Evolutionary conservation across 2,888 invertebrate species (phyloP).

Genomic region (Sinhomidia bicolor): DNA sequence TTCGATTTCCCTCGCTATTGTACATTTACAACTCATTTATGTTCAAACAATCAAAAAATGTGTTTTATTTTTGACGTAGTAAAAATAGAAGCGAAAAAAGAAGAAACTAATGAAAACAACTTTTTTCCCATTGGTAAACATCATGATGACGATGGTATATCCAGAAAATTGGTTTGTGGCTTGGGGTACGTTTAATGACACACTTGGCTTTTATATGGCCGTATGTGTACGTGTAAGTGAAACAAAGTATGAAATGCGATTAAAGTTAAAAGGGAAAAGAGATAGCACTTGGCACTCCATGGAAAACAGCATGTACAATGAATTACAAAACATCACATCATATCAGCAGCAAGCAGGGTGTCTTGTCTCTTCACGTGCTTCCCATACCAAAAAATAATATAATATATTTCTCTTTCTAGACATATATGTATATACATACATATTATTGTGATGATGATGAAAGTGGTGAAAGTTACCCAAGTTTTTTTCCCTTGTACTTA

Average conservation of each 20-base stretch:
- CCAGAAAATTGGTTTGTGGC: conserved; percentile 34
- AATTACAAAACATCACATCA: conserved; percentile 15
- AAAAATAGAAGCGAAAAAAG: background rate
- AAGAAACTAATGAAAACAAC: background rate
- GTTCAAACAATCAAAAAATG: background rate
- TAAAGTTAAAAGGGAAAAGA: background rate
- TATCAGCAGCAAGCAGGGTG: background rate
- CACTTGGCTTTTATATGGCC: background rate
- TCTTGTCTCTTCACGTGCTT: background rate
- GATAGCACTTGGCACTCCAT: background rate
- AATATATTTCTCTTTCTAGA: too few relatives aligned
- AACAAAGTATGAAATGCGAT: conserved; percentile 29
- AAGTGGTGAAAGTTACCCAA: conserved; percentile 33
- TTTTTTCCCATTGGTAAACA: conserved; percentile 10
- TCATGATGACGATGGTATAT: background rate
- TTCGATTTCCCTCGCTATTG: background rate
- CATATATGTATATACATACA: background rate
- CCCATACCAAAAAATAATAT: background rate
- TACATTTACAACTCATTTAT: background rate
- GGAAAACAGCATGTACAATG: conserved; percentile 38
- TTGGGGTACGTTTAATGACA: conserved; percentile 24
- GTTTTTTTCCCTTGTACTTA: conserved; percentile 19
- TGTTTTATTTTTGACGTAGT: background rate
- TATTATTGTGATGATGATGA: conserved; percentile 6
- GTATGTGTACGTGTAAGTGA: conserved; percentile 4